Evolutionary conservation across 2,797 vertebrate species (phyloP).

Genomic region (Orestias chungarensis): DNA sequence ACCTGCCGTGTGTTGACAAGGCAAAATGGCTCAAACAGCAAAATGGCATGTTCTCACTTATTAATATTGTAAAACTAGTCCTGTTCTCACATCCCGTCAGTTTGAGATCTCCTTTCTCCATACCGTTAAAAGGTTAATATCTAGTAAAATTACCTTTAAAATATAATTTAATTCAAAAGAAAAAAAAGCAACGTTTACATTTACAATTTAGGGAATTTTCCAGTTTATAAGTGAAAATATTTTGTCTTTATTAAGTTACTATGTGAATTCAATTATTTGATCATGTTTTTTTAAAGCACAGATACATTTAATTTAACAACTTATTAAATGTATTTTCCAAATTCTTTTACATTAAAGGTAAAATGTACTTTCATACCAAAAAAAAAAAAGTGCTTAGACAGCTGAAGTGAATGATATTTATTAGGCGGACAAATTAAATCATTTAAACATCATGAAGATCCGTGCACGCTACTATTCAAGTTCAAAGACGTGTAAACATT

Average conservation of each 20-base stretch:
- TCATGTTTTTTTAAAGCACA: background rate
- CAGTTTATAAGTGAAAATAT: background rate
- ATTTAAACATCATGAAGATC: conserved; percentile 35
- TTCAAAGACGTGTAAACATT: conserved; percentile 26
- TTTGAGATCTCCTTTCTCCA: conserved; percentile 30
- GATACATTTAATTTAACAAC: background rate
- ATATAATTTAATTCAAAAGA: background rate
- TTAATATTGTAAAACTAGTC: conserved; percentile 74
- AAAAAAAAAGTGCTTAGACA: background rate
- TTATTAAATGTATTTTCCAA: background rate
- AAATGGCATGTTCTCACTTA: conserved; percentile 79
- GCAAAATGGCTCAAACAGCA: conserved; percentile 74
- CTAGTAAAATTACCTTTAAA: background rate
- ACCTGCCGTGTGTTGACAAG: conserved; percentile 79
- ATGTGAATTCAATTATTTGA: background rate
- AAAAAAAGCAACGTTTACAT: conserved; percentile 1
- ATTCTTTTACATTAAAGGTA: background rate
- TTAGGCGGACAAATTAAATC: conserved; percentile 26
- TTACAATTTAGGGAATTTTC: conserved; percentile 9
- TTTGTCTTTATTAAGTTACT: background rate
- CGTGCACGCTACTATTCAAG: conserved; percentile 26
- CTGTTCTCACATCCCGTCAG: conserved; percentile 60
- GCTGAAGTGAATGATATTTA: conserved; percentile 15
- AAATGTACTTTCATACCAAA: background rate
- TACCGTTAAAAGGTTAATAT: conserved; percentile 13